Conservation (phyloP, 2,113 vertebrate species). For the Stegastes partitus region DNA sequence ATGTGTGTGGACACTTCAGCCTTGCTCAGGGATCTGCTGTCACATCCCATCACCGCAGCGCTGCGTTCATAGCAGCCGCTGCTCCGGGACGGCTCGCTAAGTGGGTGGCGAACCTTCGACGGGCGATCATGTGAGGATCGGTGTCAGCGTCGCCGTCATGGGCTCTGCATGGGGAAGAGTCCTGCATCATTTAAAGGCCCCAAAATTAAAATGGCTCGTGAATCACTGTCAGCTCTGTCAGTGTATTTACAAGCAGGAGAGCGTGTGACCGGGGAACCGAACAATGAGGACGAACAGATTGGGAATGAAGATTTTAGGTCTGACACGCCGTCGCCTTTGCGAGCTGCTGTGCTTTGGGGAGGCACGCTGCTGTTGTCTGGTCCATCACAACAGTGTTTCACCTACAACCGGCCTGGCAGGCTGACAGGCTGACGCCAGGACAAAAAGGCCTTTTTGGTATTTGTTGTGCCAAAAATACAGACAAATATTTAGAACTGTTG, state of each 20-base stretch:
- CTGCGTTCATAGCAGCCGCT: constrained; percentile 50
- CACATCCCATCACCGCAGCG: constrained; percentile 71
- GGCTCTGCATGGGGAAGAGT: not conserved
- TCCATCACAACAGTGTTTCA: too few species aligned
- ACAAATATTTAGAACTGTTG: too few species aligned
- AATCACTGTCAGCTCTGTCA: not conserved
- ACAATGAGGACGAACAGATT: not conserved
- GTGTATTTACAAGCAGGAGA: not conserved
- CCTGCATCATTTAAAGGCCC: constrained; percentile 23
- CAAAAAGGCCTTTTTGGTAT: too few species aligned
- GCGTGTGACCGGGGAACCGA: not conserved
- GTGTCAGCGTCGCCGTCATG: constrained; percentile 25
- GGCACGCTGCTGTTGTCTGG: too few species aligned
- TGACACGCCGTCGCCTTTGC: too few species aligned
- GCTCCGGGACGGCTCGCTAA: constrained; percentile 50
- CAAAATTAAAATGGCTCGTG: constrained; percentile 7
- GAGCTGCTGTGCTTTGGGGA: too few species aligned
- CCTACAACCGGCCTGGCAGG: too few species aligned
- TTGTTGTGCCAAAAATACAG: too few species aligned
- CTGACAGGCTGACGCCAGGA: too few species aligned
- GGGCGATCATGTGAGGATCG: constrained; percentile 48
- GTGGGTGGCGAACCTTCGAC: constrained; percentile 38
- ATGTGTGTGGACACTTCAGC: constrained; percentile 76
- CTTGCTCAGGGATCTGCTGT: constrained; percentile 77
- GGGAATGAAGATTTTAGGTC: not conserved